phyloP scores from a whole-genome alignment of 2,113 vertebrate species.

The Zootoca vivipara region DNA sequence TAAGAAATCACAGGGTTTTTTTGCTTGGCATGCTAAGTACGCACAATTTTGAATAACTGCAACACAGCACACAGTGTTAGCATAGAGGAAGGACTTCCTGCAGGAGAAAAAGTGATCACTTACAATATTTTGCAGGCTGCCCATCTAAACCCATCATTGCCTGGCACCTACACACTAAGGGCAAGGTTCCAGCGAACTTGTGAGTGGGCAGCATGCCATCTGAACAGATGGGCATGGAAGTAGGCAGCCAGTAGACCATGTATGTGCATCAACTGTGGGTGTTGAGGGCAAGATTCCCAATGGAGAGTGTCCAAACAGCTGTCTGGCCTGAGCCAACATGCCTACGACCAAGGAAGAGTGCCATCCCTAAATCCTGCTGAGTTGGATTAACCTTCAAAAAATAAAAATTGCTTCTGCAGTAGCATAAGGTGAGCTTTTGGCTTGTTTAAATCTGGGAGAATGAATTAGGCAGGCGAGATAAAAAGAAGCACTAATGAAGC shows the following conservation, averaged over 20 bases:
- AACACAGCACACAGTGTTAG: constrained; percentile 65
- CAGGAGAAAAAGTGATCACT: constrained; percentile 74
- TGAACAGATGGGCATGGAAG: constrained; percentile 86
- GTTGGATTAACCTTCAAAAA: constrained; percentile 85
- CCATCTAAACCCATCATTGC: constrained; percentile 85
- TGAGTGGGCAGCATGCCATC: constrained; percentile 83
- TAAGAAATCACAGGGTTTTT: background rate
- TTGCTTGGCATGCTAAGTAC: constrained; percentile 38
- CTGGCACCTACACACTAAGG: constrained; percentile 84
- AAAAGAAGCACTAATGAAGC: constrained; percentile 26
- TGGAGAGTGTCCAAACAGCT: constrained; percentile 86
- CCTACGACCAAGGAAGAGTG: constrained; percentile 82
- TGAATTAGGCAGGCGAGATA: constrained; percentile 55
- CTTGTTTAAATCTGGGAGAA: constrained; percentile 62
- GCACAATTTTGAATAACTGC: constrained; percentile 65
- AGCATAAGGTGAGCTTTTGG: constrained; percentile 80
- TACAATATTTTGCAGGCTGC: constrained; percentile 83
- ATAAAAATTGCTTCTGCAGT: constrained; percentile 78
- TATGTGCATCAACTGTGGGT: constrained; percentile 86
- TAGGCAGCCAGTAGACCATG: constrained; percentile 87
- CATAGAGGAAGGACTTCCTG: constrained; percentile 67
- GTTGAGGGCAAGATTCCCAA: constrained; percentile 86
- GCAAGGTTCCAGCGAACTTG: constrained; percentile 86
- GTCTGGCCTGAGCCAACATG: constrained; percentile 84
- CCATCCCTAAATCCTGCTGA: constrained; percentile 84